Evolutionary conservation across 2,113 vertebrate genomes (phyloP), one percentile per base, ranked within the genome.

Genomic region (Bothrops jararaca): DNA sequence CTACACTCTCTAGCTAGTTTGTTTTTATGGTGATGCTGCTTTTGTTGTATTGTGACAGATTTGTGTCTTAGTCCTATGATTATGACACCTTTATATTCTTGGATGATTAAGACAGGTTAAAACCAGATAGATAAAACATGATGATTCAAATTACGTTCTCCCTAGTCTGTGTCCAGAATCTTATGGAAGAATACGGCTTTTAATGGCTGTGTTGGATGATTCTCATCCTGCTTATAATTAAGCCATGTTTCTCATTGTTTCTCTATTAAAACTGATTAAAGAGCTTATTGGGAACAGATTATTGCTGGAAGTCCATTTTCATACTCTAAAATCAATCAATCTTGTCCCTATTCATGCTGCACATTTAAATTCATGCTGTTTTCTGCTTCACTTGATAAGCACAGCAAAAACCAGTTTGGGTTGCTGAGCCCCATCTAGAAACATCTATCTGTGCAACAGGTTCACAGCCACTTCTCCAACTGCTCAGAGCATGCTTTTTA

Each of bases 401-500:
- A 91, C 39, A 96, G 96, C 95, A 95, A 91, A 94, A 92, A 42
- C 42, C 54, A 50, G 95, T 96, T 94, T 94, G 95, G 94, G 94
- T 96, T 95, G 95, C 95, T 96, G 96, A 97, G 94, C 93, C 93
- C 97, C 97, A 96, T 97, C 95, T 95, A 96, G 96, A 97, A 96
- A 94, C 96, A 96, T 95, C 94, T 97, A 96, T 97, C 96, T 97
- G 96, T 95, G 95, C 91, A 97, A 95, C 97, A 97, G 96, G 97
- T 97, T 97, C 97, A 97, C 94, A 93, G 97, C 96, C 96, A 93
- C 96, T 96, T 96, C 94, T 94, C 95, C 97, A 95, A 96, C 94
- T 86, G 93, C 93, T 95, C 96, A 97, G 95, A 96, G 95, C 74
- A 42, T 42, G 74, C 7, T 22, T 22, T 80, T 39, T 22, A 9